Conservation (phyloP, 2,888 invertebrate species). For the Bhutanitis thaidina region DNA sequence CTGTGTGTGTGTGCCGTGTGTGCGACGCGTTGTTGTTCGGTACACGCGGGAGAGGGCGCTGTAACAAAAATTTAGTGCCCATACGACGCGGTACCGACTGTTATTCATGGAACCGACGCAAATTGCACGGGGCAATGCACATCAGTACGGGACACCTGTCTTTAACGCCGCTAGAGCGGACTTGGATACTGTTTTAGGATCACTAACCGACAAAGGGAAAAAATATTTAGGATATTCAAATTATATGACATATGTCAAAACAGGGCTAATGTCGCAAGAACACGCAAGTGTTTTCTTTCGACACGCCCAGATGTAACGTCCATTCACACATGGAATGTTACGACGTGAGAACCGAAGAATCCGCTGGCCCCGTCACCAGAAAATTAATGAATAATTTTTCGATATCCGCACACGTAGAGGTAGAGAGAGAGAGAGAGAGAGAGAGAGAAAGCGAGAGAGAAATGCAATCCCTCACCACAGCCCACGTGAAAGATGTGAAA, state of each 20-base stretch:
- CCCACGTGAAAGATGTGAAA: not conserved
- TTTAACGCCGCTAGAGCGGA: not conserved
- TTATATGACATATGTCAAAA: not conserved
- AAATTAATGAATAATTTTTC: not conserved
- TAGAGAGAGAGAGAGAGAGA: too few relatives aligned
- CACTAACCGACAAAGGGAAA: not conserved
- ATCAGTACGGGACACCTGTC: not conserved
- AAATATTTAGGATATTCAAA: too few relatives aligned
- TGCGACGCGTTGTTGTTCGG: not conserved
- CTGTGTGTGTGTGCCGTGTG: slow-evolving; percentile 1
- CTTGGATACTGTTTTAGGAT: not conserved
- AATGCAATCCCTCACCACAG: not conserved
- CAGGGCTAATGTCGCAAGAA: not conserved
- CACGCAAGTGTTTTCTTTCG: not conserved
- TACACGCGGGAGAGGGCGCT: not conserved
- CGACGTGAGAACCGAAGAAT: slow-evolving; percentile 1
- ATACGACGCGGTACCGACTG: not conserved
- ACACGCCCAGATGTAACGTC: not conserved
- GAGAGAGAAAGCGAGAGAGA: too few relatives aligned
- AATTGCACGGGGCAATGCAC: not conserved
- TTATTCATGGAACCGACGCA: not conserved
- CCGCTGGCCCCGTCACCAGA: slow-evolving; percentile 1
- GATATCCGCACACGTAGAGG: not conserved
- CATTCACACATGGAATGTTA: slow-evolving; percentile 15
- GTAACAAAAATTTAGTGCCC: not conserved